Evolutionary conservation across 2,888 invertebrate genomes (phyloP).

Genomic region (Ennomos fuscantarius): DNA sequence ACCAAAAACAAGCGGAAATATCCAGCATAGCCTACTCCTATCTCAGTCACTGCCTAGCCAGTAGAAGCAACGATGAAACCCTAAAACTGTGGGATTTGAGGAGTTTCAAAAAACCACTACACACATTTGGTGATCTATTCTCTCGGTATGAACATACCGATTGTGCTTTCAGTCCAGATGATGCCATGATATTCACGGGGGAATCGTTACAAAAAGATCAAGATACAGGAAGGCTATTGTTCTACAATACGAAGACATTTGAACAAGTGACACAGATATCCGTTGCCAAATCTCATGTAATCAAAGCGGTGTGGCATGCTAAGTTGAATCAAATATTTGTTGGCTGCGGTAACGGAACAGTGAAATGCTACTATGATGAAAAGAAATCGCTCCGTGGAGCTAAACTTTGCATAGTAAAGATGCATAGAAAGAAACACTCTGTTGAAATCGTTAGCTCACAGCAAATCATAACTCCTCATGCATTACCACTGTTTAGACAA

Average conservation of each 20-base stretch:
- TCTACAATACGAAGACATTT: slow-evolving; percentile 92
- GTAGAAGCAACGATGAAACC: slow-evolving; percentile 96
- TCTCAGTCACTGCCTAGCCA: slow-evolving; percentile 90
- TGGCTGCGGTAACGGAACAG: slow-evolving; percentile 95
- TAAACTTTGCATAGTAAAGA: slow-evolving; percentile 94
- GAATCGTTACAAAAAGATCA: slow-evolving; percentile 90
- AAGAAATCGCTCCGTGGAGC: slow-evolving; percentile 95
- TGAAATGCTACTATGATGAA: slow-evolving; percentile 96
- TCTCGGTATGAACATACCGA: slow-evolving; percentile 94
- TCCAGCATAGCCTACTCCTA: slow-evolving; percentile 95
- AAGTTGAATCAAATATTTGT: slow-evolving; percentile 98
- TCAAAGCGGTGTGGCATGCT: slow-evolving; percentile 97
- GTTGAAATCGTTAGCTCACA: slow-evolving; percentile 95
- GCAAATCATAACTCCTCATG: slow-evolving; percentile 98
- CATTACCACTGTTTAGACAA: slow-evolving; percentile 97
- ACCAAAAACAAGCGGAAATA: slow-evolving; percentile 91
- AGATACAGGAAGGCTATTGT: slow-evolving; percentile 88
- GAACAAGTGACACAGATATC: slow-evolving; percentile 90
- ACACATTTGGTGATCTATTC: slow-evolving; percentile 88
- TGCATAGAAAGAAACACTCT: slow-evolving; percentile 90
- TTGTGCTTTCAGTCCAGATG: slow-evolving; percentile 96
- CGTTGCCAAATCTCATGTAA: slow-evolving; percentile 92
- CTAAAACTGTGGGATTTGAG: slow-evolving; percentile 98
- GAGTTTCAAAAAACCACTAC: slow-evolving; percentile 91
- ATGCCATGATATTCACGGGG: slow-evolving; percentile 94